Conservation (phyloP, 2,888 invertebrate genomes). For the Drosophila paranaensis region DNA sequence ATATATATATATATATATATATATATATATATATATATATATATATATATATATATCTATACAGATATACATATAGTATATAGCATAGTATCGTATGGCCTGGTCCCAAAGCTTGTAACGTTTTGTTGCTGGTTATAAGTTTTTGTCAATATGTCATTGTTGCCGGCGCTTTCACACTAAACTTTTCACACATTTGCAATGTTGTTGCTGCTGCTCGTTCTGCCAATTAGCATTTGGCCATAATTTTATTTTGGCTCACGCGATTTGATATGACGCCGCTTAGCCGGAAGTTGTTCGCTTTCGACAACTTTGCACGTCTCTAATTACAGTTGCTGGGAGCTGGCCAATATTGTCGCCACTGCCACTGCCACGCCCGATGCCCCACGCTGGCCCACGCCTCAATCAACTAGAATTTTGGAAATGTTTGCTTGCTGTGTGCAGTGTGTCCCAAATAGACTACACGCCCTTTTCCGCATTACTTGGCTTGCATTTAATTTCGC, state of each 20-base stretch:
- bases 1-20: slow-evolving; percentile 16
- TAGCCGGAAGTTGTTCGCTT: slow-evolving; percentile 66
- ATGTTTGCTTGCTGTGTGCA: slow-evolving; percentile 39
- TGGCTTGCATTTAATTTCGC: slow-evolving; percentile 74
- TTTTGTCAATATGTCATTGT: slow-evolving; percentile 70
- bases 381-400: slow-evolving; percentile 11
- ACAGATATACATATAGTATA: slow-evolving; percentile 5
- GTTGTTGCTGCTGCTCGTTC: slow-evolving; percentile 45
- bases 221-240: slow-evolving; percentile 69
- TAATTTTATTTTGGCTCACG: slow-evolving; percentile 49
- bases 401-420: slow-evolving; percentile 38
- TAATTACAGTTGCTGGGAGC: slow-evolving; percentile 39
- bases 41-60: slow-evolving; percentile 7
- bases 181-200: slow-evolving; percentile 61
- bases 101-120: slow-evolving; percentile 10
- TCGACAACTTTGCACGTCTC: slow-evolving; percentile 69
- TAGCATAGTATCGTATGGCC: slow-evolving; percentile 9
- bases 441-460: slow-evolving; percentile 59
- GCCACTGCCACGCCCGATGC: slow-evolving; percentile 22
- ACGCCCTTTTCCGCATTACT: slow-evolving; percentile 79
- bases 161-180: slow-evolving; percentile 59
- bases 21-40: slow-evolving; percentile 9
- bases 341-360: slow-evolving; percentile 28
- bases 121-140: slow-evolving; percentile 38
- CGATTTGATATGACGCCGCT: slow-evolving; percentile 48